Evolutionary conservation across 92 coral and sea anemone species (phyloP), one percentile per base, ranked within the genome.

Genomic region (Heteractis magnifica): DNA sequence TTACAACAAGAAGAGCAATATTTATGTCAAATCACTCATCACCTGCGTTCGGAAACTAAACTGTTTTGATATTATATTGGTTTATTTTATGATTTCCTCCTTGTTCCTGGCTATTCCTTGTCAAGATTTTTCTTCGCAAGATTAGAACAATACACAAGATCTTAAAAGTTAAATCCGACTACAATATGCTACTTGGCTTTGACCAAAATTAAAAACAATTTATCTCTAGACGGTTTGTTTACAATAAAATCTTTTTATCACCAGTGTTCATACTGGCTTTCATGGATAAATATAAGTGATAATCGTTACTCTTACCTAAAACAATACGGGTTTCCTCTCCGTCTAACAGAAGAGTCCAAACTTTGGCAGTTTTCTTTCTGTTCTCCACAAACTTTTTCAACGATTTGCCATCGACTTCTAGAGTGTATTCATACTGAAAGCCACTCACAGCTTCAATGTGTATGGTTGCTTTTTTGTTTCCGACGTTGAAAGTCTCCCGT

Each of bases 391-490:
- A 96, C 87, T 92, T 96, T 82, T 94, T 96, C 65, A 96, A 83
- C 81, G 99, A 94, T 83, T 96, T 96, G 10, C 99, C 98, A 55
- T 87, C 94, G 13, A 96, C 92, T 80, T 96, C 98, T 8, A 96
- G 90, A 9, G 99, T 96, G 90, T 96, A 96, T 77, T 96, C 98
- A 84, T 96, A 96, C 83, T 94, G 96, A 80, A 96, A 96, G 23
- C 99, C 99, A 77, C 99, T 96, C n/a, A 96, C 98, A 6, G 99
- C 99, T 80, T 96, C 99, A 21, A 96, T 95, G 71, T 91, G 98
- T 8, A 96, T 89, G 11, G 97, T 96, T 53, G 99, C 99, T 78
- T 91, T 92, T 90, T 94, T 92, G 59, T 86, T 90, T 15, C 94
- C 98, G 53, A 96, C 92, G 56, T 82, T 68, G 83, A 96, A 96